phyloP scores from a whole-genome alignment of 1,140 invertebrate species.

The Venustaconcha ellipsiformis region DNA sequence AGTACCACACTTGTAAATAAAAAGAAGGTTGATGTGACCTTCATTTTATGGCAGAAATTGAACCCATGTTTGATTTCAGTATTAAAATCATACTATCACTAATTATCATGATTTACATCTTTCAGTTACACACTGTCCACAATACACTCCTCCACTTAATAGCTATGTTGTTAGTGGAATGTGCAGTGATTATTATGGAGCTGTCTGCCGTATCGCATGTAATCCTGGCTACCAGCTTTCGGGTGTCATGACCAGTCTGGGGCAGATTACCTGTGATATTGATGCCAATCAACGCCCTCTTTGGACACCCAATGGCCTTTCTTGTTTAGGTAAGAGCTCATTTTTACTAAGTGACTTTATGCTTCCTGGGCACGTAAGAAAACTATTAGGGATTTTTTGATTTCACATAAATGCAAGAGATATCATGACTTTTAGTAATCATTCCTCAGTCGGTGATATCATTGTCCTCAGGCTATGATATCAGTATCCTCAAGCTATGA shows the following conservation, averaged over 20 bases:
- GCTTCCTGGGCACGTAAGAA: no score
- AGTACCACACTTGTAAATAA: no score
- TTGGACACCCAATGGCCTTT: constrained; percentile 3
- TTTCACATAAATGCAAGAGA: no score
- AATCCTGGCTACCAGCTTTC: constrained; percentile 36
- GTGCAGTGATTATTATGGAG: constrained; percentile 41
- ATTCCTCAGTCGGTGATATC: no score
- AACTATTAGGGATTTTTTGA: no score
- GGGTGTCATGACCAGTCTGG: constrained; percentile 10
- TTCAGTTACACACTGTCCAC: constrained; percentile 44
- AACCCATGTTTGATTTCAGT: background rate
- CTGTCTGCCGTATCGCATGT: constrained; percentile 44
- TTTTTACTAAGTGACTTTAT: no score
- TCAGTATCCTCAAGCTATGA: no score
- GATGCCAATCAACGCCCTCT: constrained; percentile 5
- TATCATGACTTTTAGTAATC: no score
- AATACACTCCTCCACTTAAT: constrained; percentile 31
- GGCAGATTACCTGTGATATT: constrained; percentile 23
- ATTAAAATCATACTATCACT: background rate
- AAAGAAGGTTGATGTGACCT: background rate
- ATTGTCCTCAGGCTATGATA: no score
- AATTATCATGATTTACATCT: constrained; percentile 1
- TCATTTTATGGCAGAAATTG: background rate
- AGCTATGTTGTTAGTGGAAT: constrained; percentile 33
- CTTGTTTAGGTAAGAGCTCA: constrained; percentile 12